Conservation (phyloP, 2,797 vertebrate species). For the Pitangus sulphuratus region DNA sequence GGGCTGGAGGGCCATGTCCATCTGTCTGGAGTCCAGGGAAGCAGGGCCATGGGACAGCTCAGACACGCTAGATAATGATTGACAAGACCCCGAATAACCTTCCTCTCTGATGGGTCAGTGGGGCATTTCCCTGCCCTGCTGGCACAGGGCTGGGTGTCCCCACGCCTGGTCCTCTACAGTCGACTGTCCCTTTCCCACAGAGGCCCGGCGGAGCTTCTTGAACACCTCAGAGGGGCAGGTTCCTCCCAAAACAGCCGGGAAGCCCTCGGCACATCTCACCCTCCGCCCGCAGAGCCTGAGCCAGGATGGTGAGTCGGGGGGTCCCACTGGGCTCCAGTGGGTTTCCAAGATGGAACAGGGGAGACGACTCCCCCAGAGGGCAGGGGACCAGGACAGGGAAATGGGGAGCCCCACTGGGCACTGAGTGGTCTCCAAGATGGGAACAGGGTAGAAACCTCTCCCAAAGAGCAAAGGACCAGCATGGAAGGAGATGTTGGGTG, state of each 20-base stretch:
- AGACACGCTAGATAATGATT: neutral
- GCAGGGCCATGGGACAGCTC: neutral
- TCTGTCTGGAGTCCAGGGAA: neutral
- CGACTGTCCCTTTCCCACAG: neutral
- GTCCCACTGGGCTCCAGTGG: rapidly evolving
- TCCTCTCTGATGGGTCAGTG: neutral
- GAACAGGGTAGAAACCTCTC: neutral
- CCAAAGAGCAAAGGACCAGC: neutral
- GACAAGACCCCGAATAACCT: neutral
- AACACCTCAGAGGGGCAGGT: constrained; percentile 73
- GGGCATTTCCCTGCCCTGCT: neutral
- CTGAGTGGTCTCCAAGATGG: rapidly evolving
- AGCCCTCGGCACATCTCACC: constrained; percentile 86
- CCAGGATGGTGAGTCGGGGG: constrained; percentile 8
- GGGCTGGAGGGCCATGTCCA: rapidly evolving
- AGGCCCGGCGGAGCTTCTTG: neutral
- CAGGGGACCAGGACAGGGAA: neutral
- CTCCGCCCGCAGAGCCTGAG: constrained; percentile 78
- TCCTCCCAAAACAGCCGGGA: constrained; percentile 67
- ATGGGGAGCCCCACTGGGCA: neutral
- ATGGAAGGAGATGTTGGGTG: rapidly evolving
- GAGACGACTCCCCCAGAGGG: neutral
- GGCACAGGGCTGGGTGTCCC: neutral
- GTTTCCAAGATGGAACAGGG: rapidly evolving
- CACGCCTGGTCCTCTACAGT: neutral